Percentiles rank a stretch among this genome's conserved stretches.
Conservation (phyloP, 2,797 vertebrate species). For the Danio kyathit region DNA sequence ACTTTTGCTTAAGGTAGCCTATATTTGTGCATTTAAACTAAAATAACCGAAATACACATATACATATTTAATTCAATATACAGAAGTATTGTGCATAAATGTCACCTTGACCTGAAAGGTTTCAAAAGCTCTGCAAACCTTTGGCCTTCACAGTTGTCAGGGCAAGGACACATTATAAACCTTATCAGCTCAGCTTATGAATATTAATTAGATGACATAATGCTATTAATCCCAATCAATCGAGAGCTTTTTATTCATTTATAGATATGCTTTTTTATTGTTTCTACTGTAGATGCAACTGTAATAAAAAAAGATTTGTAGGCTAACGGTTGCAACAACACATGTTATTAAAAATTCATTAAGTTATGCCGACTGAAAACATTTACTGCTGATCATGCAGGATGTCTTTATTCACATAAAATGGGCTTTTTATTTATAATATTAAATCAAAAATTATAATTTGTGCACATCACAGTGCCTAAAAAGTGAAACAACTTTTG, state of each 20-base stretch:
- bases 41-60: not conserved
- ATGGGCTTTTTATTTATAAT: not conserved
- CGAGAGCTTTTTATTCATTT: not conserved
- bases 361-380: not conserved
- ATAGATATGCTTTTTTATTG: not conserved
- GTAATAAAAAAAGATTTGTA: not conserved
- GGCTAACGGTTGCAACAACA: not conserved
- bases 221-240: not conserved
- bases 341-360: no score
- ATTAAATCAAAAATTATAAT: not conserved
- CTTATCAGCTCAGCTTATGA: not conserved
- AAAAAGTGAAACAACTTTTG: not conserved
- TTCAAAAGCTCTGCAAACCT: not conserved
- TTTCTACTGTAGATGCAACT: not conserved
- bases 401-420: not conserved
- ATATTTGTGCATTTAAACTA: not conserved
- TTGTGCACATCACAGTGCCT: not conserved
- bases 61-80: not conserved
- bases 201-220: not conserved
- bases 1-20: not conserved
- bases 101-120: not conserved
- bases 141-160: not conserved
- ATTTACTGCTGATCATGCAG: not conserved
- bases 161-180: not conserved
- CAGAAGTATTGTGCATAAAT: not conserved